Percentiles rank a stretch among this genome's conserved stretches.
These are phyloP conservation scores for Pseudopipra pipra DNA, from an alignment of 2,113 vertebrate species.

Conservation along the genomic window DNA sequence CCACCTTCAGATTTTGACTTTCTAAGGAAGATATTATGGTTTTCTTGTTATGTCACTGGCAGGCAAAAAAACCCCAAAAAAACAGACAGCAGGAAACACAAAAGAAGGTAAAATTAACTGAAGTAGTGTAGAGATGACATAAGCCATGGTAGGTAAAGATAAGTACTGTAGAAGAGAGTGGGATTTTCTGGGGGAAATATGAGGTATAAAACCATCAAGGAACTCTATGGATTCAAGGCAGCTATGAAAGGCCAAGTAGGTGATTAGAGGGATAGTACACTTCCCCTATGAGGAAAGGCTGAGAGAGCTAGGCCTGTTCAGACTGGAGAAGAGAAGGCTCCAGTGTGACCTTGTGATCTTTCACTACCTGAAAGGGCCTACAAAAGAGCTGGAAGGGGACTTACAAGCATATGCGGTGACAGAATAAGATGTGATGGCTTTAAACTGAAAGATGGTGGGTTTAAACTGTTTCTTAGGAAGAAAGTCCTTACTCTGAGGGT, in stretches of 20 bases:
- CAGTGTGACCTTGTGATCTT: not conserved
- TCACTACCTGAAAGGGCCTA: not conserved
- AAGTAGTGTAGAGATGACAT: not conserved
- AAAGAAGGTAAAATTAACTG: not conserved
- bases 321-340: not conserved
- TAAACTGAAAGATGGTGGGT: not conserved
- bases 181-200: not conserved
- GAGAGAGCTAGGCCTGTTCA: not conserved
- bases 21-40: not conserved
- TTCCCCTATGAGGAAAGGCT: not conserved
- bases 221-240: not conserved
- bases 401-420: not conserved
- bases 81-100: not conserved
- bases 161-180: not conserved
- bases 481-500: not conserved
- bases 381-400: not conserved
- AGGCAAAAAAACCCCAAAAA: rapidly evolving
- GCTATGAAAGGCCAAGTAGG: not conserved
- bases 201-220: not conserved
- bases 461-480: not conserved
- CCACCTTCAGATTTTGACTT: not conserved
- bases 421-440: not conserved
- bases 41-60: not conserved
- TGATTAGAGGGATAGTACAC: too few relatives aligned
- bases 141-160: not conserved